These are phyloP conservation scores for Psilanteris sp. DNA, from an alignment of 1,140 invertebrate genomes.

Conservation along the genomic window DNA sequence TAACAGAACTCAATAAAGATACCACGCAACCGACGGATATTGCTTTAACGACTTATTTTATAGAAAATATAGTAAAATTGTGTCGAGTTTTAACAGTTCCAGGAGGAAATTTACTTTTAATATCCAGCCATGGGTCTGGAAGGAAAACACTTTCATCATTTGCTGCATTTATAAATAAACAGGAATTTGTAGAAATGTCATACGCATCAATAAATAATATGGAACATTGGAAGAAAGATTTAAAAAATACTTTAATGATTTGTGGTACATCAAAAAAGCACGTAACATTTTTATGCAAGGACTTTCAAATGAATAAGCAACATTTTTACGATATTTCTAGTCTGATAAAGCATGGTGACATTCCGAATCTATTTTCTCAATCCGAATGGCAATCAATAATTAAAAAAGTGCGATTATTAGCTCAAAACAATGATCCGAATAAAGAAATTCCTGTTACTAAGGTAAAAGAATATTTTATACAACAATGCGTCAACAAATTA, in stretches of 20 bases:
- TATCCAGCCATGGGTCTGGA: slow-evolving; percentile 84
- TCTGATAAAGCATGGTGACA: slow-evolving; percentile 83
- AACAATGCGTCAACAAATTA: slow-evolving; percentile 83
- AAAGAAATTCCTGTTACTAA: slow-evolving; percentile 81
- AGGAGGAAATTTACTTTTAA: slow-evolving; percentile 80
- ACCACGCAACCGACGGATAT: slow-evolving; percentile 84
- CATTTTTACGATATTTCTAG: slow-evolving; percentile 83
- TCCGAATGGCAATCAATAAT: slow-evolving; percentile 83
- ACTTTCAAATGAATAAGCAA: slow-evolving; percentile 82
- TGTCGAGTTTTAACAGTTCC: slow-evolving; percentile 82
- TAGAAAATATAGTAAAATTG: slow-evolving; percentile 84
- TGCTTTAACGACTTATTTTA: slow-evolving; percentile 83
- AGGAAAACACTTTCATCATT: slow-evolving; percentile 82
- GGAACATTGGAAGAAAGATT: slow-evolving; percentile 82
- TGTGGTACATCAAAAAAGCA: slow-evolving; percentile 77
- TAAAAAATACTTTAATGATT: slow-evolving; percentile 82
- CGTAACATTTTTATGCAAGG: slow-evolving; percentile 82
- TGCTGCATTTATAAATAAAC: slow-evolving; percentile 82
- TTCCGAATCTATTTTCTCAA: slow-evolving; percentile 82
- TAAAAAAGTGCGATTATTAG: slow-evolving; percentile 76
- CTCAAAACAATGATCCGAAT: slow-evolving; percentile 78
- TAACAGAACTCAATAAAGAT: too few relatives aligned
- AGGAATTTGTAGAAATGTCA: slow-evolving; percentile 82
- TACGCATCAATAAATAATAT: slow-evolving; percentile 81
- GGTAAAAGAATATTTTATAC: slow-evolving; percentile 83